A percentile compares a stretch with the other conserved stretches of the same genome.
Conservation (phyloP, 2,888 invertebrate species). For the Coleophora flavipennella region DNA sequence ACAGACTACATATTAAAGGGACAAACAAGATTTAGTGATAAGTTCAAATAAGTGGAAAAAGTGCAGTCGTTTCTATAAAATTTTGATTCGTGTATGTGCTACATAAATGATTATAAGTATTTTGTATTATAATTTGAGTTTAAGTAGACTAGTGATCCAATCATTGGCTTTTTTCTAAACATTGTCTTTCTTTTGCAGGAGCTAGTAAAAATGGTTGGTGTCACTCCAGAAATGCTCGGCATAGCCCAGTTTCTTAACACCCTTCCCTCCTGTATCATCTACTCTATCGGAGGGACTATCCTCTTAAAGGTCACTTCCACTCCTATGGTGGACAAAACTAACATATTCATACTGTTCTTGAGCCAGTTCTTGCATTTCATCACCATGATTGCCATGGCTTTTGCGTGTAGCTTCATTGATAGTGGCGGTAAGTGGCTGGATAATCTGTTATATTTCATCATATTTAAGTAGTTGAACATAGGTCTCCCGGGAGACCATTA, state of each 20-base stretch:
- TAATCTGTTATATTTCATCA: too few relatives aligned
- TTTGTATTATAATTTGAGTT: too few relatives aligned
- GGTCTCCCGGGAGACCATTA: too few relatives aligned
- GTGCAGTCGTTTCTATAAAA: too few relatives aligned
- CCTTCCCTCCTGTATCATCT: slow-evolving; percentile 67
- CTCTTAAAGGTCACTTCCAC: slow-evolving; percentile 39
- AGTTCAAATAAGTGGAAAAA: too few relatives aligned
- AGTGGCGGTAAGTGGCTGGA: slow-evolving; percentile 65
- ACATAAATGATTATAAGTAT: too few relatives aligned
- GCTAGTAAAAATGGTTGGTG: slow-evolving; percentile 84
- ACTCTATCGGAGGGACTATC: slow-evolving; percentile 45
- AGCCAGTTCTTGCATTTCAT: slow-evolving; percentile 74
- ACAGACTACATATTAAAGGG: too few relatives aligned
- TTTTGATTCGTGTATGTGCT: too few relatives aligned
- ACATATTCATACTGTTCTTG: slow-evolving; percentile 66
- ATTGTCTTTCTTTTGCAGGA: slow-evolving; percentile 60
- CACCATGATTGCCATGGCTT: slow-evolving; percentile 73
- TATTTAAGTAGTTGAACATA: too few relatives aligned
- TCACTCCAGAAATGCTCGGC: slow-evolving; percentile 76
- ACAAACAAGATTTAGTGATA: too few relatives aligned
- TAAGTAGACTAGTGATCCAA: too few relatives aligned
- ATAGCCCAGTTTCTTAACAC: slow-evolving; percentile 79
- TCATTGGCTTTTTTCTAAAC: neutral
- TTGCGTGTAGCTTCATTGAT: slow-evolving; percentile 75
- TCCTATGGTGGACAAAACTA: slow-evolving; percentile 66